These are phyloP conservation scores for Schlechtendalia chinensis DNA, from an alignment of 1,140 invertebrate genomes.

Conservation along the genomic window DNA sequence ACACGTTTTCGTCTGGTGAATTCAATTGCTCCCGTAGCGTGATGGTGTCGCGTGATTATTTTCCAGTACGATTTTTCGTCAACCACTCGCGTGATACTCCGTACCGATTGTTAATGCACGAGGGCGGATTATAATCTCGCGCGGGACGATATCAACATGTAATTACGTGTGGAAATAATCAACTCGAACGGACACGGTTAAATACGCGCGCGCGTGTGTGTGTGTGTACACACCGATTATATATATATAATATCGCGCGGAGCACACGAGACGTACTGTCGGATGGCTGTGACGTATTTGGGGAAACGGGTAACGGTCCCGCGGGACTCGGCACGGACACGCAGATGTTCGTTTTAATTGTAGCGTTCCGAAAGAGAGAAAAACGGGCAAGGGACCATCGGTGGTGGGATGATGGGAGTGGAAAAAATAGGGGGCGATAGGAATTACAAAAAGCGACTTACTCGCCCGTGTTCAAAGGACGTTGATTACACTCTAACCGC, in stretches of 20 bases:
- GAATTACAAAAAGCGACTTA: conserved; percentile 10
- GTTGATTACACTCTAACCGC: conserved; percentile 18
- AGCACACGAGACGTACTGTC: too few relatives aligned
- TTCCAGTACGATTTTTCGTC: too few relatives aligned
- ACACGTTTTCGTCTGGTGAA: too few relatives aligned
- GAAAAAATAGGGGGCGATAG: neutral
- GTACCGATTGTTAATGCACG: too few relatives aligned
- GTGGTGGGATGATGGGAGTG: neutral
- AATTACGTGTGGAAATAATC: conserved; percentile 32
- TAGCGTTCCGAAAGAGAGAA: conserved; percentile 1
- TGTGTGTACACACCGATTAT: neutral
- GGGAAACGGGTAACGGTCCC: neutral
- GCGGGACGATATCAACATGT: neutral
- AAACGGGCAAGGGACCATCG: neutral
- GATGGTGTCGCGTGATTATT: too few relatives aligned
- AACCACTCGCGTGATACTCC: too few relatives aligned
- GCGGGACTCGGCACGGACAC: neutral
- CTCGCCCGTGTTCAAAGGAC: neutral
- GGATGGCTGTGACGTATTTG: conserved; percentile 25
- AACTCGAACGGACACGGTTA: neutral
- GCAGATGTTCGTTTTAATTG: conserved; percentile 39
- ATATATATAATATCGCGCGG: too few relatives aligned
- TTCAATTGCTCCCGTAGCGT: too few relatives aligned
- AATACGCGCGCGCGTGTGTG: neutral
- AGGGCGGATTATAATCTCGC: neutral